Evolutionary conservation across 1,140 invertebrate species (phyloP), one percentile per base, ranked within the genome.

Genomic region (Papilio polytes): DNA sequence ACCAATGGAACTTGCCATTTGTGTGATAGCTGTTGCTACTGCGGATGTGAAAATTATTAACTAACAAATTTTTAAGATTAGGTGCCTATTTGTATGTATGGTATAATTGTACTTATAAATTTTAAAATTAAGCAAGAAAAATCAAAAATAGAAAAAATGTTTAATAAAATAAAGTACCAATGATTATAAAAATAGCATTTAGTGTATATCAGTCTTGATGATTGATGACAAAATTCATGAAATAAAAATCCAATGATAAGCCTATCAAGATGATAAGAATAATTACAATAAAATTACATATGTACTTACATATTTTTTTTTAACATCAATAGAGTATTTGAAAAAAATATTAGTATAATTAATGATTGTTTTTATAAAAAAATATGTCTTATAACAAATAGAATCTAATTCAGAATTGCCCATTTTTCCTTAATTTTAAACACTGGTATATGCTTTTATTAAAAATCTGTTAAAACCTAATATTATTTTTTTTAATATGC

Each of bases 141-240:
- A 41, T 6, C 12, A 12, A 48, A 48, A 13, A 13, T 48, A 13
- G 10, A n/a, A 48, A 48, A 48, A 48, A 48, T 48, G 12, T 56
- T 59, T 78, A 56, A 78, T 56, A 76, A 76, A 59, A 78, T 36
- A 36, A 78, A 56, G 31, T 59, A 78, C 51, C 26, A 31, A 36
- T 41, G 31, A 56, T 56, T 78, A 59, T 9, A 78, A 78, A 78
- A 78, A 78, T 78, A 78, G 18, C 26, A 26, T 78, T 78, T 56
- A 59, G 3, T 78, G 51, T 78, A 53, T 56, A 78, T 78, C 74
- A 78, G 74, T 78, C 74, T 78, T 78, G 48, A 76, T 76, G 44
- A 76, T 48, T 46, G 74, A 48, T 76, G 22, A 70, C 63, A 36
- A 70, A 70, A 70, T 70, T 70, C 2, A 31, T 31, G 12, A 63